Evolutionary conservation across 2,888 invertebrate genomes (phyloP).

Genomic region (Phengaris arion): DNA sequence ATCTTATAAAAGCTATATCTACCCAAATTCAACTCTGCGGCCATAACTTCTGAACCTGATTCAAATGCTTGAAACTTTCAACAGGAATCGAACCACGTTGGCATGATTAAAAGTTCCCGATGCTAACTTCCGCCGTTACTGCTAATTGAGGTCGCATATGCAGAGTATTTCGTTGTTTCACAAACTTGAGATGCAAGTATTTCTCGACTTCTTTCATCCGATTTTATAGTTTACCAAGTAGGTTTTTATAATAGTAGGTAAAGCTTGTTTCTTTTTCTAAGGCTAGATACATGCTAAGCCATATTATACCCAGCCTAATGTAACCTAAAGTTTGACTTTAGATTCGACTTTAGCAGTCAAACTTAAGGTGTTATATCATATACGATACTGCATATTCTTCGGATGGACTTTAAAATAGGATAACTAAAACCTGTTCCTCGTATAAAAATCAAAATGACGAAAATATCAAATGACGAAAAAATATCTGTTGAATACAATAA

Average conservation of each 20-base stretch:
- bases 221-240: neutral
- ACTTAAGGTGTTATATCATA: no score
- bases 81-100: slow-evolving; percentile 14
- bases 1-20: no score
- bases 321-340: no score
- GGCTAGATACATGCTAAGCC: no score
- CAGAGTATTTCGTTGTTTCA: neutral
- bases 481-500: neutral
- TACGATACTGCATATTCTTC: no score
- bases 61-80: slow-evolving; percentile 25
- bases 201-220: neutral
- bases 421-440: neutral
- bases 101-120: slow-evolving; percentile 23
- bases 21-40: neutral
- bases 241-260: no score
- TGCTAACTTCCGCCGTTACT: neutral
- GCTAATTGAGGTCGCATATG: slow-evolving; percentile 25
- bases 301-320: no score
- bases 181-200: neutral
- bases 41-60: slow-evolving; percentile 23
- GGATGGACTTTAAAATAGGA: no score
- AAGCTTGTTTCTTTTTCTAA: no score
- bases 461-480: neutral
- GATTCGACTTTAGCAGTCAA: no score
- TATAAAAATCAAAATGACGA: neutral